A percentile compares a stretch with the other conserved stretches of the same genome.
phyloP scores from a whole-genome alignment of 2,797 vertebrate genomes.

The Melanotaenia parkinsoni region DNA sequence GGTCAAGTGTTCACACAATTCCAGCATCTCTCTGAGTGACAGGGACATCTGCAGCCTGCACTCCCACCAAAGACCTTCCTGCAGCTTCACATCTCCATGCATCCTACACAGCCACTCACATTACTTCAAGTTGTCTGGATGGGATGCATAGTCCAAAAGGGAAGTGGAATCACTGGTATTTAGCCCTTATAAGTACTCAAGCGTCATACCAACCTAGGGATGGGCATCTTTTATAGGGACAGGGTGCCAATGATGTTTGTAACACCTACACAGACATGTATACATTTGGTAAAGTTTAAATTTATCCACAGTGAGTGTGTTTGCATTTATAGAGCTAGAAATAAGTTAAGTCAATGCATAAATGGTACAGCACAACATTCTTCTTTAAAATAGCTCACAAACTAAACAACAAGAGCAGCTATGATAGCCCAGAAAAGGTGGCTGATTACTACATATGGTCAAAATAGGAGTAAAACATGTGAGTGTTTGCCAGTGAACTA shows the following conservation, averaged over 20 bases:
- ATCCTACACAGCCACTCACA: constrained; percentile 38
- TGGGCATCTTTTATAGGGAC: constrained; percentile 8
- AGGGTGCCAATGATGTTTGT: neutral
- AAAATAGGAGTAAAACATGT: constrained; percentile 5
- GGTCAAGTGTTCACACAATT: constrained; percentile 65
- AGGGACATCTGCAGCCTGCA: constrained; percentile 72
- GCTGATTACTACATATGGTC: neutral
- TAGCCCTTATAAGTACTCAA: constrained; percentile 13
- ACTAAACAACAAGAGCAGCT: neutral
- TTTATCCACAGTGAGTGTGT: neutral
- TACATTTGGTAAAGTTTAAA: neutral
- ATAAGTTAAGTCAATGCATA: neutral
- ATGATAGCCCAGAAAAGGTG: neutral
- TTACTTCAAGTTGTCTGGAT: constrained; percentile 29
- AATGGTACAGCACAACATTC: neutral
- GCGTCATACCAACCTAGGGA: constrained; percentile 29
- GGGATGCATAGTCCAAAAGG: constrained; percentile 21
- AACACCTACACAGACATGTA: constrained; percentile 1
- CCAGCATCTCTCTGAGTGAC: constrained; percentile 78
- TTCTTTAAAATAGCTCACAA: neutral
- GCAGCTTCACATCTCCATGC: constrained; percentile 6
- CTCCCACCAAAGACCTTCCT: constrained; percentile 24
- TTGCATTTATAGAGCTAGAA: neutral
- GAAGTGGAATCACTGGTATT: constrained; percentile 33
- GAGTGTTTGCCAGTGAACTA: neutral